These are phyloP conservation scores for Chaenocephalus aceratus DNA, from an alignment of 2,113 vertebrate species.

Conservation along the genomic window DNA sequence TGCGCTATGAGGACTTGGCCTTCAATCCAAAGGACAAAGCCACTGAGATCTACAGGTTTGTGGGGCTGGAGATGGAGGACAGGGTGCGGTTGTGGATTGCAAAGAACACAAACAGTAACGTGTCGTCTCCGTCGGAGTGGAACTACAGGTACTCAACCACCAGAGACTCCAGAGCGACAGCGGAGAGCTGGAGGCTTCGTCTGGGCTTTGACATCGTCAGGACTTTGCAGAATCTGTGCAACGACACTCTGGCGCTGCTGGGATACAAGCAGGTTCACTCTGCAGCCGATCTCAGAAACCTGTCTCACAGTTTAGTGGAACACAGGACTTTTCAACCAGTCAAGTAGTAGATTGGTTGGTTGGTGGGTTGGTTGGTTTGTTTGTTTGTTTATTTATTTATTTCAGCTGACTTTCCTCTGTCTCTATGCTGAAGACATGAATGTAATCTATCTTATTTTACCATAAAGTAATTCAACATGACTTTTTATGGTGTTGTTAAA, in stretches of 20 bases:
- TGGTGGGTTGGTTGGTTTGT: neutral
- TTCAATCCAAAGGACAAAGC: constrained; percentile 79
- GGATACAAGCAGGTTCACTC: constrained; percentile 84
- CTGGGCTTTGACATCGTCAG: constrained; percentile 83
- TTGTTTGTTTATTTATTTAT: constrained; percentile 26
- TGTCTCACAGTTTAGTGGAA: constrained; percentile 82
- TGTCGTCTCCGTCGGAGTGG: constrained; percentile 64
- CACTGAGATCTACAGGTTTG: constrained; percentile 83
- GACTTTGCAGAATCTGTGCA: constrained; percentile 83
- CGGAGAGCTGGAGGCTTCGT: constrained; percentile 84
- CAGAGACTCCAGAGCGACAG: constrained; percentile 82
- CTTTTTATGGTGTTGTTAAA: constrained; percentile 31
- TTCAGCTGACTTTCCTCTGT: constrained; percentile 13
- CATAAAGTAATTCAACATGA: constrained; percentile 13
- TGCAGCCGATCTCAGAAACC: constrained; percentile 78
- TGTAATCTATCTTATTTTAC: constrained; percentile 43
- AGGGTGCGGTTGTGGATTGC: constrained; percentile 82
- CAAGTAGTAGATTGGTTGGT: constrained; percentile 25
- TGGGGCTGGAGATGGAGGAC: constrained; percentile 80
- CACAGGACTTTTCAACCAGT: constrained; percentile 69
- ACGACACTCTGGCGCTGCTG: constrained; percentile 80
- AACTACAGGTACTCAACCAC: constrained; percentile 83
- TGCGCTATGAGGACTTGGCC: constrained; percentile 87
- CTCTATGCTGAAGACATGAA: constrained; percentile 38
- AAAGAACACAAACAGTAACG: constrained; percentile 82